Conservation (phyloP, 1,140 invertebrate species). For the Drosophila pallidifrons region DNA sequence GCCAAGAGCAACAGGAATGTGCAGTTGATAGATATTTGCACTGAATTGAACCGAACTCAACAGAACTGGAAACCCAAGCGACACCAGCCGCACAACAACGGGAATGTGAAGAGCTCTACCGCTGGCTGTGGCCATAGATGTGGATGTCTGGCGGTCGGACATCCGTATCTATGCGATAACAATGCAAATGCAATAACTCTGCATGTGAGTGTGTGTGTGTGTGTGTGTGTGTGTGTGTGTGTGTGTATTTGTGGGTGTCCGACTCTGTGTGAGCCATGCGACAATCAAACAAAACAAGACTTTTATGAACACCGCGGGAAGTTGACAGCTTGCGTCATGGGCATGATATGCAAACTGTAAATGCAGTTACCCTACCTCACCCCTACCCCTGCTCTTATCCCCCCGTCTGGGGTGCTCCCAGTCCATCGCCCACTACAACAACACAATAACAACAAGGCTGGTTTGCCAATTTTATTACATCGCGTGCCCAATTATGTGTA, state of each 20-base stretch:
- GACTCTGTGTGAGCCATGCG: slow-evolving; percentile 38
- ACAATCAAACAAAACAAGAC: slow-evolving; percentile 79
- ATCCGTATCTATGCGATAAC: slow-evolving; percentile 79
- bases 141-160: slow-evolving; percentile 52
- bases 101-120: slow-evolving; percentile 46
- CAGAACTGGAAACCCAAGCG: slow-evolving; percentile 19
- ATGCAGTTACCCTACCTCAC: slow-evolving; percentile 9
- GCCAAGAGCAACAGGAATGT: slow-evolving; percentile 65
- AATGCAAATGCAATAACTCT: slow-evolving; percentile 77
- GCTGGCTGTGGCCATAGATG: slow-evolving; percentile 5
- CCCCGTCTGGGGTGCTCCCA: background rate
- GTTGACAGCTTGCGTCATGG: slow-evolving; percentile 83
- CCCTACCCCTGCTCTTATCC: background rate
- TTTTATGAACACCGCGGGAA: slow-evolving; percentile 83
- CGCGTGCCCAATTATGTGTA: slow-evolving; percentile 79
- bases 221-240: slow-evolving; percentile 1
- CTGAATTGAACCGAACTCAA: slow-evolving; percentile 23
- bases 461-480: slow-evolving; percentile 73
- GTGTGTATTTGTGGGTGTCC: too few species aligned
- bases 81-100: slow-evolving; percentile 32
- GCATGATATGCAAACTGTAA: slow-evolving; percentile 69
- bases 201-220: slow-evolving; percentile 3
- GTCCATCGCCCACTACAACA: background rate
- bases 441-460: slow-evolving; percentile 11
- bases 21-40: slow-evolving; percentile 73